Evolutionary conservation across 2,797 vertebrate genomes (phyloP), one percentile per base, ranked within the genome.

Genomic region (Pseudopleuronectes americanus): DNA sequence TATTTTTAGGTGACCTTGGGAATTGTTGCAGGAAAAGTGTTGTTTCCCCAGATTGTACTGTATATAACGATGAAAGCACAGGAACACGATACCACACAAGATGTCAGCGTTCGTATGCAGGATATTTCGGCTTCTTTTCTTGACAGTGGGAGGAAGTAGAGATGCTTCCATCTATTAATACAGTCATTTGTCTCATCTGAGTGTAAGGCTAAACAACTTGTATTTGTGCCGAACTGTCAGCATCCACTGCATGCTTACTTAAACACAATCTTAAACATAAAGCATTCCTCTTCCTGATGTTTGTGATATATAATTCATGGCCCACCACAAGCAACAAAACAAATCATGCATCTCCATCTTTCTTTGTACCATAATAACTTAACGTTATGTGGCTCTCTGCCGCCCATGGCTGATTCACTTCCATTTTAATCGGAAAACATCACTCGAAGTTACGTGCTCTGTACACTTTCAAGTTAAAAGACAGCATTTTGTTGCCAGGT

Each of bases 301-400:
- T 55, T 69, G 38, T 68, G 58, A 85, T 87, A 64, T 85, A 82
- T 80, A 88, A 89, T 86, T 83, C 71, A 90, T 68, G 23, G 55
- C 59, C 68, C 64, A 67, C 57, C 61, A 74, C 21, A 58, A 68
- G 57, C 65, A 58, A 28, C 76, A 71, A 61, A 75, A 71, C 54
- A 83, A 77, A 77, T 69, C 67, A 75, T 24, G 45, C 24, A 41
- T 22, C 63, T 79, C 56, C 61, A 79, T 78, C 38, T 66, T 71
- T 58, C 33, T 68, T 63, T 56, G 64, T 65, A 79, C 59, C 26
- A 31, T 53, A 51, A 74, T 67, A 71, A 48, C 64, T 54, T 54
- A 0, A 14, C 56, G 59, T 68, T 60, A 24, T 63, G 26, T 63
- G 19, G 43, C 56, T 64, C 41, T 71, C 57, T 68, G 47, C 52